Evolutionary conservation across 2,888 invertebrate genomes (phyloP).

Genomic region (Prionchulus punctatus): DNA sequence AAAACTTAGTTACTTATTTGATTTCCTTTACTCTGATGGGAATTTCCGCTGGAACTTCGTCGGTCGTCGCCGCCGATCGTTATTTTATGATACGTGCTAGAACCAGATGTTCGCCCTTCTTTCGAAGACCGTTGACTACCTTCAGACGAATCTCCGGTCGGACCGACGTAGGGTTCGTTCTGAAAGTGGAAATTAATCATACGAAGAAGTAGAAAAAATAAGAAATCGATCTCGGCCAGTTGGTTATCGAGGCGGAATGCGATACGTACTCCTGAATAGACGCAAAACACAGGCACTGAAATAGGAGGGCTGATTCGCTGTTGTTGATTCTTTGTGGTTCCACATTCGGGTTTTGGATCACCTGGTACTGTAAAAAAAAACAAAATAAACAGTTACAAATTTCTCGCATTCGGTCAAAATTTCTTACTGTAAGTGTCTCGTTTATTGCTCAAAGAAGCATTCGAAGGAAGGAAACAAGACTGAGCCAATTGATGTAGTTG

Average conservation of each 20-base stretch:
- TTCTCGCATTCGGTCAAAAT: not conserved
- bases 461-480: conserved; percentile 44
- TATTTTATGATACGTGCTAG: not conserved
- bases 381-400: not conserved
- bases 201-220: too few species aligned
- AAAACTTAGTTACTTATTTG: not conserved
- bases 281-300: not conserved
- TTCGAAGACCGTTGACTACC: not conserved
- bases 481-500: conserved; percentile 23
- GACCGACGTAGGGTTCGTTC: too few species aligned
- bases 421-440: conserved; percentile 1
- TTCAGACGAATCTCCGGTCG: too few species aligned
- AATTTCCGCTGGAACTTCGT: not conserved
- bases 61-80: not conserved
- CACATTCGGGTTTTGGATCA: not conserved
- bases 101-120: not conserved
- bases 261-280: not conserved
- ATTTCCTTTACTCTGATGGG: not conserved
- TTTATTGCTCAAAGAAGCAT: not conserved
- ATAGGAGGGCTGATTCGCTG: not conserved
- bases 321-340: not conserved
- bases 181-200: too few species aligned
- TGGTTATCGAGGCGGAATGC: too few species aligned
- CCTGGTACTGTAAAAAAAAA: too few species aligned
- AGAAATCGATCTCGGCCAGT: too few species aligned